Conservation (phyloP, 2,797 vertebrate species). For the Coracias cyanogaster region DNA sequence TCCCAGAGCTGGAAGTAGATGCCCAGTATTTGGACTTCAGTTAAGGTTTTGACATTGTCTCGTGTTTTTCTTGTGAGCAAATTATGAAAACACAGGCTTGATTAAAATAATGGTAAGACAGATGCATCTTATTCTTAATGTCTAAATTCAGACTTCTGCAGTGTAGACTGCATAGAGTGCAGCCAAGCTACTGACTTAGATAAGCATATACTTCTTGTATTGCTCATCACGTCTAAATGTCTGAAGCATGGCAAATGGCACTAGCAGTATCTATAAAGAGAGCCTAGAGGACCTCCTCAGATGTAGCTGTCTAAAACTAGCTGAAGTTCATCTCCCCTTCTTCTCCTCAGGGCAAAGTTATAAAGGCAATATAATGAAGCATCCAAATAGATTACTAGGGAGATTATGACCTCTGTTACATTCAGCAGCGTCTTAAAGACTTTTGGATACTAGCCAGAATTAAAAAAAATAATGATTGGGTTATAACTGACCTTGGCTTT, state of each 20-base stretch:
- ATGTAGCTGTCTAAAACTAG: not conserved
- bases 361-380: not conserved
- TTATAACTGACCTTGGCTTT: not conserved
- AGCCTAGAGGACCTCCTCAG: not conserved
- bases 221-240: not conserved
- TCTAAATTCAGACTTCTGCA: not conserved
- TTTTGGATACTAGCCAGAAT: not conserved
- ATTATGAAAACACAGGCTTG: not conserved
- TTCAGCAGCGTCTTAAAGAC: not conserved
- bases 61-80: not conserved
- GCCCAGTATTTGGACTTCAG: not conserved
- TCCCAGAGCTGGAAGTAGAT: not conserved
- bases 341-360: not conserved
- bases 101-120: not conserved
- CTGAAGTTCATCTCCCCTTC: not conserved
- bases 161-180: not conserved
- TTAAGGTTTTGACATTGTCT: not conserved
- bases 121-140: not conserved
- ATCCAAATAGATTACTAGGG: not conserved
- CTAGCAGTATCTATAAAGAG: not conserved
- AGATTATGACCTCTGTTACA: not conserved
- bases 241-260: not conserved
- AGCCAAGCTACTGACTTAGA: not conserved
- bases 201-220: not conserved
- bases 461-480: accelerated